phyloP scores from a whole-genome alignment of 2,797 vertebrate genomes.

The Galagoides demidoff region DNA sequence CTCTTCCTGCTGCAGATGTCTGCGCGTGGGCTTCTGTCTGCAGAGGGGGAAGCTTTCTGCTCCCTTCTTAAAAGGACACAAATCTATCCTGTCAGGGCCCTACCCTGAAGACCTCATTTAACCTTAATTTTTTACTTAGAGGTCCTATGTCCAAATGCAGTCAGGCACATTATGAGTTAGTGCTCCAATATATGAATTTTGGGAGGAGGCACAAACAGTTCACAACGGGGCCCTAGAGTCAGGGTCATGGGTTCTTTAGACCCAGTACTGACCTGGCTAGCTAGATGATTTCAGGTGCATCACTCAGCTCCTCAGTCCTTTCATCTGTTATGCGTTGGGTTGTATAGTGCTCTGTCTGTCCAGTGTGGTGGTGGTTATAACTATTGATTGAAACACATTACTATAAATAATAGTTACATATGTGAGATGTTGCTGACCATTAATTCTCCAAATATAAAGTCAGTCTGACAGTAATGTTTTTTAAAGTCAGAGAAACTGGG shows the following conservation, averaged over 20 bases:
- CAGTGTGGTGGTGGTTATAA: background rate
- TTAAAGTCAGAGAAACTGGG: conserved; percentile 37
- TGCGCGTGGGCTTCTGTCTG: background rate
- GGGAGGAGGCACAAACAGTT: background rate
- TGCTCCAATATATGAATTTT: background rate
- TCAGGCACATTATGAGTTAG: background rate
- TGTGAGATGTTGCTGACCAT: background rate
- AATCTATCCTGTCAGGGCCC: background rate
- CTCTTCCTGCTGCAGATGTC: background rate
- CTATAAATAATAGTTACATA: background rate
- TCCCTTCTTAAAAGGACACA: background rate
- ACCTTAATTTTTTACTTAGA: conserved; percentile 12
- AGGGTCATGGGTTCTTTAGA: background rate
- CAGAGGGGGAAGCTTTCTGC: background rate
- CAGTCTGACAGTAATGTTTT: background rate
- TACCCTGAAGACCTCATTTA: background rate
- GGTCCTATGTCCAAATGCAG: background rate
- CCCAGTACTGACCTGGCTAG: background rate
- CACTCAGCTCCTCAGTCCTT: conserved; percentile 25
- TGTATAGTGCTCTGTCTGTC: background rate
- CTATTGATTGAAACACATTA: conserved; percentile 19
- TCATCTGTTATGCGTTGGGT: conserved; percentile 5
- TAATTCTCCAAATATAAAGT: conserved; percentile 14
- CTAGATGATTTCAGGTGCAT: conserved; percentile 13
- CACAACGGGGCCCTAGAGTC: background rate